Evolutionary conservation across 2,797 vertebrate genomes (phyloP), one percentile per base, ranked within the genome.

Genomic region (Tadarida brasiliensis): DNA sequence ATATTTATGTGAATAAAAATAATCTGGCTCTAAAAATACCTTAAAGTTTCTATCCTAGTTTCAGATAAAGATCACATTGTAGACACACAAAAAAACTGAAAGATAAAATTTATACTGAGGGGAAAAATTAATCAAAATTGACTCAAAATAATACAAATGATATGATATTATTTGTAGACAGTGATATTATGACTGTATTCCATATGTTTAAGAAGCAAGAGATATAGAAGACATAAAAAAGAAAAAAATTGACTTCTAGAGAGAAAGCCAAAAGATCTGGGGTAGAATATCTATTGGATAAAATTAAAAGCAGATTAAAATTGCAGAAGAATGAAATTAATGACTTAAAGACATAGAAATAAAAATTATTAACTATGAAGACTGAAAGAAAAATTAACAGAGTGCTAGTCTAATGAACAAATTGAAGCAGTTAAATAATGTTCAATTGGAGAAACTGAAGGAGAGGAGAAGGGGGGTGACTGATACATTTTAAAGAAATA

Each of bases 1-100:
- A 85, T 82, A 47, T 76, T 35, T 87, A 57, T 47, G 26, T 17
- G 8, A 93, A 86, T 91, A 68, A 94, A 90, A 87, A 73, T 82
- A 74, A 70, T 24, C 11, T 49, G 71, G 15, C 2, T 67, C 47
- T 86, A 71, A 90, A 82, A 87, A 77, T 12, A 93, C 49, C 24
- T 82, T 77, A 80, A 89, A 94, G 35, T 47, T 78, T 5, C 39
- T 39, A 82, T 59, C 94, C 30, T 35, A 26, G 3, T 20, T 24
- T 63, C 12, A 30, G n/a, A 35, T 54, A 91, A 88, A 86, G 22
- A 33, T 57, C 3, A n/a, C 4, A 82, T 87, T 2, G 26, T 39
- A 82, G 11, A 82, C 11, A 91, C 39, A 33, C n/a, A 87, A 86
- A 5, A 71, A 57, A 65, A 63, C 24, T 87, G 17, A 88, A 81